Conservation (phyloP, 2,888 invertebrate species). For the Acanthococcus lagerstroemiae region DNA sequence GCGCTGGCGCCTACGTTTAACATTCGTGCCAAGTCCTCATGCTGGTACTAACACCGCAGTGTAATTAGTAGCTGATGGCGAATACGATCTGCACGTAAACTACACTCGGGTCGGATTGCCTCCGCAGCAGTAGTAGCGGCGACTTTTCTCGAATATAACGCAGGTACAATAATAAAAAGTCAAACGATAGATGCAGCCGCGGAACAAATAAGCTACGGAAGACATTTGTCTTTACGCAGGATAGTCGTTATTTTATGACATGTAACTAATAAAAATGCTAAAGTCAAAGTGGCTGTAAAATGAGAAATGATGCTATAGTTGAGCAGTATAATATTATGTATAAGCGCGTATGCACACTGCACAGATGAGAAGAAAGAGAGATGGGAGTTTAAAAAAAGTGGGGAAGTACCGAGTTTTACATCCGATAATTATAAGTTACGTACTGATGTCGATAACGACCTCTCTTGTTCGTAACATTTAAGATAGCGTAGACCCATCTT, state of each 20-base stretch:
- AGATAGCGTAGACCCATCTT: slow-evolving; percentile 4
- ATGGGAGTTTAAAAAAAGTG: background rate
- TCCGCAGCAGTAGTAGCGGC: no score
- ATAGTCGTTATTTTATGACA: slow-evolving; percentile 25
- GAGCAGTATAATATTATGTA: background rate
- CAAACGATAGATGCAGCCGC: background rate
- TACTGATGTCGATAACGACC: slow-evolving; percentile 17
- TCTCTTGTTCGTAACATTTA: background rate
- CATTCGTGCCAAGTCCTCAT: no score
- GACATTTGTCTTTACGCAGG: slow-evolving; percentile 20
- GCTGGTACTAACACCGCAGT: no score
- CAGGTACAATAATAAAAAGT: no score
- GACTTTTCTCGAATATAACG: no score
- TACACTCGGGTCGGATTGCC: no score
- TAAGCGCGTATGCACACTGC: background rate
- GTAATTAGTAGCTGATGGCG: no score
- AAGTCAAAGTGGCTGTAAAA: slow-evolving; percentile 28
- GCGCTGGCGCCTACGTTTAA: no score
- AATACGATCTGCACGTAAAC: no score
- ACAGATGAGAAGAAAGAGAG: background rate
- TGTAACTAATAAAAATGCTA: slow-evolving; percentile 25
- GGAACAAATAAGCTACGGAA: background rate
- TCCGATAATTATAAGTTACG: slow-evolving; percentile 29
- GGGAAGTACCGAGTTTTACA: slow-evolving; percentile 27
- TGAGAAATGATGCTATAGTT: slow-evolving; percentile 11